phyloP scores from a whole-genome alignment of 2,888 invertebrate genomes.

The Serrognathus titanus region DNA sequence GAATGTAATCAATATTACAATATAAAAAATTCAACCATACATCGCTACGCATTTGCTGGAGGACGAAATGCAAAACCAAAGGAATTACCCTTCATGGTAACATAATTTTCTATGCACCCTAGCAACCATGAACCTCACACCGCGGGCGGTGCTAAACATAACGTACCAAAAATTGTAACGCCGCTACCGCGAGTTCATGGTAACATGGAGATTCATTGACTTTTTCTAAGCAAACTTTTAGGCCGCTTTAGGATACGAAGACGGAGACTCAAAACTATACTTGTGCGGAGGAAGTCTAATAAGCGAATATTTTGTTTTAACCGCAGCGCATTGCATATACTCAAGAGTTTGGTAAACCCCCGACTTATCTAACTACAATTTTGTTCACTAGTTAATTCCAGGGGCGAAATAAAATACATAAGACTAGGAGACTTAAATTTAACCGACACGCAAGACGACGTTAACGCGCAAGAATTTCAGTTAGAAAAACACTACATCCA shows the following conservation, averaged over 20 bases:
- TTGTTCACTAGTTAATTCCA: background rate
- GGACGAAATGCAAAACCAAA: no score
- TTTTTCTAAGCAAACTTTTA: conserved; percentile 11
- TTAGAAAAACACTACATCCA: conserved; percentile 41
- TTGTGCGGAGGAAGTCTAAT: conserved; percentile 66
- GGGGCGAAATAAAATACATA: conserved; percentile 16
- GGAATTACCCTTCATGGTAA: no score
- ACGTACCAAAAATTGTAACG: no score
- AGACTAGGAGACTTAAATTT: conserved; percentile 51
- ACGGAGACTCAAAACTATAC: conserved; percentile 45
- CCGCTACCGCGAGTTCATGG: no score
- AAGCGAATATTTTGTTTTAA: conserved; percentile 59
- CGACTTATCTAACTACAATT: no score
- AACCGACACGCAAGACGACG: conserved; percentile 27
- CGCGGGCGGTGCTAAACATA: no score
- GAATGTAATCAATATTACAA: no score
- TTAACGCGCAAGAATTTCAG: conserved; percentile 35
- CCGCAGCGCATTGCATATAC: conserved; percentile 63
- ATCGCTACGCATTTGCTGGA: no score
- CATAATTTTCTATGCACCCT: no score
- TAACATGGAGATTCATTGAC: no score
- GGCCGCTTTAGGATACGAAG: conserved; percentile 40
- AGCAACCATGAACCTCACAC: no score
- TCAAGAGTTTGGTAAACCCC: conserved; percentile 25
- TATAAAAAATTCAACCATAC: no score